A percentile compares a stretch with the other conserved stretches of the same genome.
These are phyloP conservation scores for Saccopteryx bilineata DNA, from an alignment of 2,113 vertebrate species.

Conservation along the genomic window DNA sequence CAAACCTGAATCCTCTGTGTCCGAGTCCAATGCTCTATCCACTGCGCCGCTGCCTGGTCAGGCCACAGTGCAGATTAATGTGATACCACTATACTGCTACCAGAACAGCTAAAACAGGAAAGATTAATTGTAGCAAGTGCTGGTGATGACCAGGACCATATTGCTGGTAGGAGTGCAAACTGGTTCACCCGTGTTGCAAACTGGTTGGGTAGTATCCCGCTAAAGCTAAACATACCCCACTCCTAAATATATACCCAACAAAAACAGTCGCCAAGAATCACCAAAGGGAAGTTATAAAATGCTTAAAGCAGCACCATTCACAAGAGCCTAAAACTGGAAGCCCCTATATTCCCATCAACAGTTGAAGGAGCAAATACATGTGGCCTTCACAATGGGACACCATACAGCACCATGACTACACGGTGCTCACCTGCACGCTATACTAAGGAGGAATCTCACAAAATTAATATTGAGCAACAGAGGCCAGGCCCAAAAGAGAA, in stretches of 20 bases:
- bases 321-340: not conserved
- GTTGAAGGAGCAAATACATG: not conserved
- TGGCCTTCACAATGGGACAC: not conserved
- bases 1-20: too few species aligned
- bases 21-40: too few species aligned
- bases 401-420: not conserved
- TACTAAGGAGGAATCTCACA: fast-evolving
- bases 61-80: not conserved
- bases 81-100: not conserved
- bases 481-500: too few species aligned
- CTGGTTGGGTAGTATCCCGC: not conserved
- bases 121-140: not conserved
- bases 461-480: not conserved
- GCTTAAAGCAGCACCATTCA: not conserved
- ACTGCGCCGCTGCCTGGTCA: too few species aligned
- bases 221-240: not conserved
- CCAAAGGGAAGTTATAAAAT: not conserved
- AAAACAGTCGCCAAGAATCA: not conserved
- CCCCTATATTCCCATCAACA: not conserved
- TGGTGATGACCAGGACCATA: not conserved
- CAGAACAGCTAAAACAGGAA: not conserved
- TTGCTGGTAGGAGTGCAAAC: not conserved
- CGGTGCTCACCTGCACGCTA: fast-evolving
- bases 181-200: too few species aligned
- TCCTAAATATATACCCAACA: not conserved